Conservation (phyloP, 2,797 vertebrate genomes). For the Arnoldichthys spilopterus region DNA sequence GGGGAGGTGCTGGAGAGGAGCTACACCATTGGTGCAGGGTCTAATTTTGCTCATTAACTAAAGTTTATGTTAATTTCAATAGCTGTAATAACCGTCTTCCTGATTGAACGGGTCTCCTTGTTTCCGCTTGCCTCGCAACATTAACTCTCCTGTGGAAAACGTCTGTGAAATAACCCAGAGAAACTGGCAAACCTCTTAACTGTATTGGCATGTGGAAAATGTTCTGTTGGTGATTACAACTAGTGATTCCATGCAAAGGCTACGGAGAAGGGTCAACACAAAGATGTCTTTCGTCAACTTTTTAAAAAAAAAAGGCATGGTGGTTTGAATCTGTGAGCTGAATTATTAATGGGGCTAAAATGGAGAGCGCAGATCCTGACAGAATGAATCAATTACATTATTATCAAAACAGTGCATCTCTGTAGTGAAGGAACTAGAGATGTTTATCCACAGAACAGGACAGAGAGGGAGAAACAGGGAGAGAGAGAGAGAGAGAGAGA, state of each 20-base stretch:
- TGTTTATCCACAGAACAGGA: slow-evolving; percentile 40
- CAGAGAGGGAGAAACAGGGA: slow-evolving; percentile 28
- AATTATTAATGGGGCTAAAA: slow-evolving; percentile 70
- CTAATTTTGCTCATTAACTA: slow-evolving; percentile 80
- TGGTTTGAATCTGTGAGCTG: slow-evolving; percentile 51
- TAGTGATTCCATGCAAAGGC: not conserved
- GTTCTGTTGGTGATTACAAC: slow-evolving; percentile 5
- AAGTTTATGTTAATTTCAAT: slow-evolving; percentile 81
- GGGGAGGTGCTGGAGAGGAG: slow-evolving; percentile 66
- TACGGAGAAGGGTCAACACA: slow-evolving; percentile 29
- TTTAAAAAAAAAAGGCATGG: slow-evolving; percentile 52
- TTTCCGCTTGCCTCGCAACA: slow-evolving; percentile 69
- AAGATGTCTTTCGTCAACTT: slow-evolving; percentile 33
- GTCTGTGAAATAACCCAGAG: slow-evolving; percentile 55
- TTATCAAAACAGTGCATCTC: slow-evolving; percentile 58
- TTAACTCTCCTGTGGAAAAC: slow-evolving; percentile 65
- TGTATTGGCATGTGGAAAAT: slow-evolving; percentile 47
- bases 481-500: slow-evolving; percentile 25
- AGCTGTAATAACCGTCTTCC: slow-evolving; percentile 76
- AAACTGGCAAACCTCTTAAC: slow-evolving; percentile 40
- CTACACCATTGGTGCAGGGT: slow-evolving; percentile 58
- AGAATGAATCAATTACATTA: slow-evolving; percentile 72
- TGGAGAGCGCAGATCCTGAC: slow-evolving; percentile 50
- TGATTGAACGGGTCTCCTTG: slow-evolving; percentile 72
- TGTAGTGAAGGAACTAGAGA: slow-evolving; percentile 64